Evolutionary conservation across 2,797 vertebrate species (phyloP), one percentile per base, ranked within the genome.

Genomic region (Rachycentron canadum): DNA sequence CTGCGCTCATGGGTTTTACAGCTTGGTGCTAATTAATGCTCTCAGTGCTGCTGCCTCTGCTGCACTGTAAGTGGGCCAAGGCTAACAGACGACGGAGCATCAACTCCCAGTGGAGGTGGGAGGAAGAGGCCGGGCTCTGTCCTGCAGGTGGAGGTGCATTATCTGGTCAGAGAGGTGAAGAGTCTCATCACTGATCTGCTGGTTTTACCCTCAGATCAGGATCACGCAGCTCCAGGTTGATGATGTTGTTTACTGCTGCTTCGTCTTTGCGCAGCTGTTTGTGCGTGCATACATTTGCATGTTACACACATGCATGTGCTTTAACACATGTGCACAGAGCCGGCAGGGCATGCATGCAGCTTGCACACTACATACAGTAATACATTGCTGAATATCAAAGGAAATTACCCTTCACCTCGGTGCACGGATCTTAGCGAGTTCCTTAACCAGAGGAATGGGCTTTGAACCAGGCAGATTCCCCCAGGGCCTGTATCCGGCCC

Each of bases 351-450:
- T 85, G 77, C 90, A 83, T 83, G 87, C 86, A 69, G 81, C 76
- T 50, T 84, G 82, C 86, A 80, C 87, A 88, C 89, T 86, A 89
- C 88, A 84, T 92, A 89, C 84, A 91, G 91, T 92, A 92, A 92
- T 92, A 88, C 92, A 89, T 92, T 82, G 86, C 85, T 88, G 91
- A 91, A 93, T 92, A 94, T 94, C 93, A 94, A 93, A 93, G 94
- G 93, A 94, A 95, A 95, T 95, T 94, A 94, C 93, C 94, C 94
- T 94, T 95, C 94, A 96, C 95, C 95, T 95, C 88, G 78, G 92
- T 90, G 91, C 93, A 90, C 70, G 87, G 92, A 93, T 94, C 92
- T 94, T 89, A 94, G 92, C 88, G 90, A 92, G 92, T 94, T 94
- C 90, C 90, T 91, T 89, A 94, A 94, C 90, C 93, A 93, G 88